Conservation (phyloP, 1,140 invertebrate species). For the Mercenaria mercenaria region DNA sequence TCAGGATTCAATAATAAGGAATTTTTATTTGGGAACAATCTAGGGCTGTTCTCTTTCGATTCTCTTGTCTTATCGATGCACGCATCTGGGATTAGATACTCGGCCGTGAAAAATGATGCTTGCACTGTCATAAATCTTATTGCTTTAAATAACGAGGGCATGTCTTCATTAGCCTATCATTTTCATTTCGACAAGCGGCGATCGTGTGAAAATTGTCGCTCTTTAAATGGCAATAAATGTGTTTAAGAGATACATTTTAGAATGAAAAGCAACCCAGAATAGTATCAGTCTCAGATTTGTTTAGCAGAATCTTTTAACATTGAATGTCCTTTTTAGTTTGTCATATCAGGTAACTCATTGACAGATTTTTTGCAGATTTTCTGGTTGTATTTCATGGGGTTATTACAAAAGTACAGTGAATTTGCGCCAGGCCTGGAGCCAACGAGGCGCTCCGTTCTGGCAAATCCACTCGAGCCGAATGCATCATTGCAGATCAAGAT, state of each 20-base stretch:
- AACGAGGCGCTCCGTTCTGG: no score
- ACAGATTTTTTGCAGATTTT: no score
- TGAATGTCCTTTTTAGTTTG: no score
- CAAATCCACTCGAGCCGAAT: no score
- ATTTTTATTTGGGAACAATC: slow-evolving; percentile 56
- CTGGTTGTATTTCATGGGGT: no score
- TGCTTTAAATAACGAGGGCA: background rate
- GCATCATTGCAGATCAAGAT: no score
- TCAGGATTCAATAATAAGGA: slow-evolving; percentile 45
- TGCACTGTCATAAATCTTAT: slow-evolving; percentile 39
- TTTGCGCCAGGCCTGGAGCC: no score
- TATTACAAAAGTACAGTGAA: no score
- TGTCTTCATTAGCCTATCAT: background rate
- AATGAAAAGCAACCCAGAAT: no score
- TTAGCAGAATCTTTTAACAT: no score
- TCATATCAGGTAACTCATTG: no score
- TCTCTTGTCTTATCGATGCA: slow-evolving; percentile 53
- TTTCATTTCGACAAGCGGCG: background rate
- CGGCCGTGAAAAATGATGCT: background rate
- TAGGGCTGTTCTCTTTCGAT: slow-evolving; percentile 43
- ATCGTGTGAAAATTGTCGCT: background rate
- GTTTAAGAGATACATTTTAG: background rate
- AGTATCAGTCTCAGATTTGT: no score
- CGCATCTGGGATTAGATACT: slow-evolving; percentile 48
- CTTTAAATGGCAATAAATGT: background rate